A percentile compares a stretch with the other conserved stretches of the same genome.
phyloP scores from a whole-genome alignment of 1,140 invertebrate genomes.

The Trinorchestia longiramus region DNA sequence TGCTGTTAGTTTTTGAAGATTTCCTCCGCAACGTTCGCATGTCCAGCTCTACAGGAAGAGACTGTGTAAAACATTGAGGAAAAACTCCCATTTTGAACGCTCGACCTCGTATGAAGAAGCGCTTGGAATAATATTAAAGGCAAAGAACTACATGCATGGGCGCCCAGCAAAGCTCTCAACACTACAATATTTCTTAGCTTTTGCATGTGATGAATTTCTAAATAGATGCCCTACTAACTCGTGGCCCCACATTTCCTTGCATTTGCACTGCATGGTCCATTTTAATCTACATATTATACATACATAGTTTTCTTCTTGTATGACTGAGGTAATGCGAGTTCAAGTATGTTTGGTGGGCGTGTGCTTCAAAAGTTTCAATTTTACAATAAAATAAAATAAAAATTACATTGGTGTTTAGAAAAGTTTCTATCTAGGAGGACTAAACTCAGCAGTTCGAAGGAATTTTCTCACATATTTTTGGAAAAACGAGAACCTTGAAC shows the following conservation, averaged over 20 bases:
- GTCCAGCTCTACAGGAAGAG: not conserved
- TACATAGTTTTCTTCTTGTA: not conserved
- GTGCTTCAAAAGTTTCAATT: too few species aligned
- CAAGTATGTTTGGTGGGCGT: too few species aligned
- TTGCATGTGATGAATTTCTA: conserved; percentile 24
- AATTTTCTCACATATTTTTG: too few species aligned
- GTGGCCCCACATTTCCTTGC: not conserved
- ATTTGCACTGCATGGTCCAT: not conserved
- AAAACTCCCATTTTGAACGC: not conserved
- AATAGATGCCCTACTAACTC: not conserved
- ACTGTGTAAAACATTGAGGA: not conserved
- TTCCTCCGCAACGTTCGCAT: not conserved
- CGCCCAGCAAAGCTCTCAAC: not conserved
- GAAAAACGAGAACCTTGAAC: too few species aligned
- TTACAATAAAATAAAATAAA: too few species aligned
- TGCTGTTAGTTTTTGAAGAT: not conserved
- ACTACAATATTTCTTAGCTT: not conserved
- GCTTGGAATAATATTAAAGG: not conserved
- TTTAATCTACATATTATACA: not conserved
- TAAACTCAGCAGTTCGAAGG: too few species aligned
- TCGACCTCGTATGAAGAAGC: not conserved
- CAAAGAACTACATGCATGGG: not conserved
- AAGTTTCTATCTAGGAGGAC: too few species aligned
- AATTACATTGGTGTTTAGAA: too few species aligned
- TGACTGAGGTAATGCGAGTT: not conserved